Evolutionary conservation across 1,140 invertebrate genomes (phyloP).

Genomic region (Metopolophium dirhodum): DNA sequence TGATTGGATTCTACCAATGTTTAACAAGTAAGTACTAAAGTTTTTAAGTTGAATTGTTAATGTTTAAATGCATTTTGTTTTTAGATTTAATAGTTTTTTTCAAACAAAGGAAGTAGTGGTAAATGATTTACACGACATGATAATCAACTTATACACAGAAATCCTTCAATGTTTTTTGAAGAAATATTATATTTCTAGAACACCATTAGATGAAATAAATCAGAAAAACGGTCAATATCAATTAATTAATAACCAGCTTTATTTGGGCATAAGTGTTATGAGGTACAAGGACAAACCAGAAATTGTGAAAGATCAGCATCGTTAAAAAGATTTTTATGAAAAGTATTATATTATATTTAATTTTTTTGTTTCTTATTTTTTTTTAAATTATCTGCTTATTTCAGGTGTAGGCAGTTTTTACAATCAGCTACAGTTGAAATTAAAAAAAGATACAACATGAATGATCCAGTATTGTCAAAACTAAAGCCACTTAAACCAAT

Average conservation of each 20-base stretch:
- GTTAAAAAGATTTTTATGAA: background rate
- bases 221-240: background rate
- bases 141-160: background rate
- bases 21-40: conserved; percentile 1
- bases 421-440: background rate
- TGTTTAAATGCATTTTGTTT: background rate
- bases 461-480: background rate
- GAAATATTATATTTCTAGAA: background rate
- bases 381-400: no score
- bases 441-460: conserved; percentile 25
- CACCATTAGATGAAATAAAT: background rate
- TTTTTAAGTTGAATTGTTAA: background rate
- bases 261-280: background rate
- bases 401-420: conserved; percentile 28
- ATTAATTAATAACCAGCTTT: background rate
- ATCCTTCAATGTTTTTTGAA: background rate
- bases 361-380: no score
- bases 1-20: conserved; percentile 31
- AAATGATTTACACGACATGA: background rate
- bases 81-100: background rate
- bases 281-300: background rate
- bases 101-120: background rate
- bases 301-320: background rate
- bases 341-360: background rate
- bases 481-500: background rate